phyloP scores from a whole-genome alignment of 2,888 invertebrate genomes.

The Gonocerus acuteangulatus region DNA sequence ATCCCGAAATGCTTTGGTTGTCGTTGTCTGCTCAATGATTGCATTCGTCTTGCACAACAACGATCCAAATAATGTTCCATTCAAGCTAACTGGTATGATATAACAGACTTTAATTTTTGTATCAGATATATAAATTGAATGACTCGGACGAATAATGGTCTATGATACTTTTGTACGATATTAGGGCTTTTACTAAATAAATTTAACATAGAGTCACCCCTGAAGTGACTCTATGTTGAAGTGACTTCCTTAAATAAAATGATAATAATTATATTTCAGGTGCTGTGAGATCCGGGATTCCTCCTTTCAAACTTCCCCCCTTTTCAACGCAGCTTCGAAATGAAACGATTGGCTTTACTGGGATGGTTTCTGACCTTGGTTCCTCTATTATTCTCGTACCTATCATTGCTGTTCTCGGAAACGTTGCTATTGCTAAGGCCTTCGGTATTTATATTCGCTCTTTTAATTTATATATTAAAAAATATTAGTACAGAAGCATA shows the following conservation, averaged over 20 bases:
- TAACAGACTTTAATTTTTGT: neutral
- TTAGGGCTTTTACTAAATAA: too few species aligned
- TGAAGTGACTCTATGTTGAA: too few species aligned
- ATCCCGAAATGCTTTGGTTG: slow-evolving; percentile 75
- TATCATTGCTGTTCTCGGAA: slow-evolving; percentile 82
- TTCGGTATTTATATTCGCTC: too few species aligned
- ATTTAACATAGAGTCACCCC: too few species aligned
- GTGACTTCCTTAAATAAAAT: neutral
- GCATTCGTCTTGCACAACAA: slow-evolving; percentile 52
- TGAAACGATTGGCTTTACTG: slow-evolving; percentile 53
- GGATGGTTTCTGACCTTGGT: slow-evolving; percentile 73
- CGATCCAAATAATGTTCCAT: slow-evolving; percentile 51
- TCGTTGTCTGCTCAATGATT: slow-evolving; percentile 61
- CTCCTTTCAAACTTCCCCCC: slow-evolving; percentile 59
- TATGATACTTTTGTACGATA: neutral
- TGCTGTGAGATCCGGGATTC: slow-evolving; percentile 58
- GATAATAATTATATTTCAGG: slow-evolving; percentile 37
- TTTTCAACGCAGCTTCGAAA: slow-evolving; percentile 56
- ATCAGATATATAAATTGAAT: neutral
- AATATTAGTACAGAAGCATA: too few species aligned
- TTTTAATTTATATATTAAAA: too few species aligned
- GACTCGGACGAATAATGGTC: too few species aligned
- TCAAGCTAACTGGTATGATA: slow-evolving; percentile 59
- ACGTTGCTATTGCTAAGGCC: slow-evolving; percentile 92
- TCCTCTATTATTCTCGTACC: slow-evolving; percentile 80